Evolutionary conservation across 1,140 invertebrate genomes (phyloP), one percentile per base, ranked within the genome.

Genomic region (Solen grandis): DNA sequence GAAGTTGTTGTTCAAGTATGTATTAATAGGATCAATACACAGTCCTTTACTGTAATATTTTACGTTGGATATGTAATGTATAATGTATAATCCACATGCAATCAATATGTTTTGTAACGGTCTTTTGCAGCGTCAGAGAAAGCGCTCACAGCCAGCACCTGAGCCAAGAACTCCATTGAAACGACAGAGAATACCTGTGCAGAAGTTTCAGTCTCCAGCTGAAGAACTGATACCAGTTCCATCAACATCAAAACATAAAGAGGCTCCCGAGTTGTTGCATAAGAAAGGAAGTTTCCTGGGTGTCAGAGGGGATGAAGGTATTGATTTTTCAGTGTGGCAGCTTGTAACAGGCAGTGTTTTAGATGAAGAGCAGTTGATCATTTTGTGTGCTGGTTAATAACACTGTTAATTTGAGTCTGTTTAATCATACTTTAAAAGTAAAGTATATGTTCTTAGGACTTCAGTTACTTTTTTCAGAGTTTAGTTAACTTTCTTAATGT

Each of bases 241-340:
- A 83, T 76, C 73, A 66, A 80, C 35, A 54, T 76, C 35, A 77
- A 92, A 93, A 60, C 93, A 94, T 25, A 96, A 97, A 87, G 96
- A 97, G 72, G 97, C 97, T 91, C 94, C 97, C 31, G 96, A 96
- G 88, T 80, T 93, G 10, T 91, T 93, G 74, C 91, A 93, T 80
- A 93, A 92, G 82, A 91, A 89, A 62, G 91, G 91, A 55, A 88
- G 97, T 93, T 98, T 97, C 93, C 92, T 98, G 84, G 97, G 97
- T 31, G 96, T 98, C 0, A 94, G 97, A 84, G 98, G 97, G 92
- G 95, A 96, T 2, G 88, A 88, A 85, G 92, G 92, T 92, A 84
- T 66, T 78, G 3, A 76, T 25, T n/a, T n/a, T n/a, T n/a, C n/a
- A n/a, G n/a, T n/a, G n/a, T n/a, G n/a, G n/a, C n/a, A n/a, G n/a